Evolutionary conservation across 2,113 vertebrate species (phyloP), one percentile per base, ranked within the genome.

Genomic region (Cygnus buccinator): DNA sequence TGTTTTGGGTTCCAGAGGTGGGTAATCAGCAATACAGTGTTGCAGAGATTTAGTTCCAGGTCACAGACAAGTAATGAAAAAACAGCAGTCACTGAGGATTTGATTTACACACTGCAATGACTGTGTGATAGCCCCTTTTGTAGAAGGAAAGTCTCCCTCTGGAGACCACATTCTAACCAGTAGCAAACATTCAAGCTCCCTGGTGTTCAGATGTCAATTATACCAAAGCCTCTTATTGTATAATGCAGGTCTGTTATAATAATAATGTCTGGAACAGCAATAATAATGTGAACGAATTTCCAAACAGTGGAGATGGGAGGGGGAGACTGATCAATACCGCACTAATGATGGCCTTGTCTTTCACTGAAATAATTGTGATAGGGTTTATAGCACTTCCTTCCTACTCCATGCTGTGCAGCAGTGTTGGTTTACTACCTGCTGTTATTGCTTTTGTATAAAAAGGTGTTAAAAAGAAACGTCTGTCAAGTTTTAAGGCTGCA

Each of bases 361-460:
- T 92, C 90, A 88, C 88, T 62, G 89, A 87, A 92, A 90, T 94
- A 84, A 84, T 94, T 96, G 95, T 80, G 89, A 89, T 89, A 72
- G 82, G 71, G 84, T 97, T 97, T 95, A 90, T 61, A 85, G 85
- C 71, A 84, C 87, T 96, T 97, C 89, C 94, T 95, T 96, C 95
- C 90, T 84, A 82, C 68, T 78, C 77, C 93, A 89, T 31, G 93
- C 95, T 97, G 95, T 82, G 96, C 31, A 2, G 43, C 81, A 87
- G 78, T 58, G 95, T 80, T 94, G 94, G 54, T 92, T 97, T 94
- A 96, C 95, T 96, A 92, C 96, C 93, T 96, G 96, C 94, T 95
- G 94, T 83, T 94, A 85, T 10, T 95, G 85, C 93, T 95, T 97
- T 95, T 95, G 90, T 94, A 82, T 83, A 84, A 93, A 93, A 96